phyloP scores from a whole-genome alignment of 2,888 invertebrate genomes.

The Dynastes tityus region DNA sequence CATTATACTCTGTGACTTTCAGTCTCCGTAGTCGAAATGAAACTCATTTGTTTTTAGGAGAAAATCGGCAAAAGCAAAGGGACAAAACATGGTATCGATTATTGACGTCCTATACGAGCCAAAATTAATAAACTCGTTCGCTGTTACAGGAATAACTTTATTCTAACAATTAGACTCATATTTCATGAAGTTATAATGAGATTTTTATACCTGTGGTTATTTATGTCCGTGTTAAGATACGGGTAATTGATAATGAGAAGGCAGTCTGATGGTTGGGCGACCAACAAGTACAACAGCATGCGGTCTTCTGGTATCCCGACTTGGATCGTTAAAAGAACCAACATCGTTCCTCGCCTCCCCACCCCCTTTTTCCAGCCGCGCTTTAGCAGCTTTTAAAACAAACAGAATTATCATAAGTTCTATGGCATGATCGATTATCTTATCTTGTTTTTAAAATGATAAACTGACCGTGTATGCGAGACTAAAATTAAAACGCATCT shows the following conservation, averaged over 20 bases:
- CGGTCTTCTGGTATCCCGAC: constrained; percentile 51
- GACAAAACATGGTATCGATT: background rate
- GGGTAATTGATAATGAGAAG: constrained; percentile 66
- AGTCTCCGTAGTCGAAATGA: constrained; percentile 23
- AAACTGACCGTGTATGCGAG: constrained; percentile 48
- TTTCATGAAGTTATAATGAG: constrained; percentile 66
- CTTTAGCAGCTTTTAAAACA: constrained; percentile 54
- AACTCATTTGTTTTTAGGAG: constrained; percentile 18
- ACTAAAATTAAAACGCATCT: constrained; percentile 49
- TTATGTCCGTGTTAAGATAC: constrained; percentile 66
- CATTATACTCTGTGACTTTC: constrained; percentile 23
- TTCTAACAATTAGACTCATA: constrained; percentile 66
- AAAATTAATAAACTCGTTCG: constrained; percentile 45
- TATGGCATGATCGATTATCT: constrained; percentile 57
- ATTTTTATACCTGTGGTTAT: constrained; percentile 66
- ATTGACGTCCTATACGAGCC: background rate
- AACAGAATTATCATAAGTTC: constrained; percentile 57
- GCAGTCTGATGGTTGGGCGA: constrained; percentile 54
- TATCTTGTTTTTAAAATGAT: constrained; percentile 54
- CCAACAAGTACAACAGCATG: constrained; percentile 57
- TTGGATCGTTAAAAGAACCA: constrained; percentile 49
- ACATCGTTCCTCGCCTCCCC: constrained; percentile 41
- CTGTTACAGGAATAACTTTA: constrained; percentile 57
- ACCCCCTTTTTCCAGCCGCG: constrained; percentile 47
- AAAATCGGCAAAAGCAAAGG: constrained; percentile 2